Evolutionary conservation across 1,140 invertebrate species (phyloP), one percentile per base, ranked within the genome.

Genomic region (Adelges cooleyi): DNA sequence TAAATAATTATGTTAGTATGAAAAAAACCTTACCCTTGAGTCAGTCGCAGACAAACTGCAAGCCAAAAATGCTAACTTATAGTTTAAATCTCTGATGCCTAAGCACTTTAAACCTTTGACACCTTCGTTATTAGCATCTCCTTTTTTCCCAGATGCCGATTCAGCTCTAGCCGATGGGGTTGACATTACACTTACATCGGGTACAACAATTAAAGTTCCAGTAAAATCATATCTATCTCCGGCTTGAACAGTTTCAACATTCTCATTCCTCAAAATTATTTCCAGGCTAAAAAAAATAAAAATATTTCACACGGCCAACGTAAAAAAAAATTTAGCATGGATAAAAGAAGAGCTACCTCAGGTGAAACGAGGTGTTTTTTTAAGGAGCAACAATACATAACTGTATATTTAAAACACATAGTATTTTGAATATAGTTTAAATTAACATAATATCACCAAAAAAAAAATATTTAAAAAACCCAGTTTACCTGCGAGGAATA

Each of bases 201-300:
- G 97, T 1, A 99, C 91, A 4, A 98, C 95, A 72, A 99, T 98
- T 6, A 99, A 77, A 1, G 94, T 95, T 51, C 97, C 92, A 36
- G 89, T 96, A 73, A 99, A 98, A 75, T 99, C 94, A 74, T 95
- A 97, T 51, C 91, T 80, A 72, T 89, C 85, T 65, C 85, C 85
- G 70, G 91, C 88, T 79, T 99, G 96, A 10, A 98, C 93, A 44
- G 84, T 86, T 78, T 99, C 97, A 1, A 99, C 97, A 70, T 86
- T 85, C 77, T 99, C 96, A 8, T 92, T 93, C 72, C 96, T 80
- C n/a, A 99, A 76, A 70, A 99, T 88, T 25, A 99, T 81, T 78
- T 99, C 96, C 27, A 99, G 82, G 69, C 93, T 95, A 68, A 62
- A 40, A 54, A 67, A 17, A 53, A 6, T 18, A 29, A 62, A 29